Evolutionary conservation across 1,140 invertebrate genomes (phyloP), one percentile per base, ranked within the genome.

Genomic region (Callitettix versicolor): DNA sequence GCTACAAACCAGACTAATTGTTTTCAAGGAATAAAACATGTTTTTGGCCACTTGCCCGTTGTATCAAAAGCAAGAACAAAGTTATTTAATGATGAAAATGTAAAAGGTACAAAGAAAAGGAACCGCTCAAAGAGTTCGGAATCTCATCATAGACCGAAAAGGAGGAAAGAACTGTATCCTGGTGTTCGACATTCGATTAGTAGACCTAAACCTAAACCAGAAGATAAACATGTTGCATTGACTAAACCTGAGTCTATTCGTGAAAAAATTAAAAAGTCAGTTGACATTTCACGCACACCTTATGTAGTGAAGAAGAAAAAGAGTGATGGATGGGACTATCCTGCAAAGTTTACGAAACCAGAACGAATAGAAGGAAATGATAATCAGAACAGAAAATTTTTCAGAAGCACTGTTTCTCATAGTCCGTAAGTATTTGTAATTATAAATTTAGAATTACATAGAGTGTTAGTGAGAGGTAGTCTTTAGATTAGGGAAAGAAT

Each of bases 111-210:
- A 18, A 51, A 51, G 14, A 51, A 51, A 21, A 6, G 48, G 36
- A 34, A 34, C 15, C 34, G 48, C 6, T 51, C 48, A 11, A 51
- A 14, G 18, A 51, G 48, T 51, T 18, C 18, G 9, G 48, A 51
- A 17, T n/a, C 18, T 36, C 1, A 6, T 18, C 30, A 30, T 36
- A 34, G 36, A 34, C 18, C 48, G 6, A 51, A 51, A 21, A 51
- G 33, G 18, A 14, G 48, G 17, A 51, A 51, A 51, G n/a, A 30
- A 7, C 17, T 51, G 20, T 51, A 18, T 38, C n/a, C 48, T 17
- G 48, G 48, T 38, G 48, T 51, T 51, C 48, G 36, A 12, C 48
- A 51, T 51, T 26, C 48, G 12, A 51, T 51, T 17, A 51, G 36
- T 18, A 30, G 20, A 14, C 4, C 42, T 21, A 30, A n/a, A 17